Base-by-base conservation (phyloP, 2,113 vertebrate species). In the Proterorhinus semilunaris region DNA sequence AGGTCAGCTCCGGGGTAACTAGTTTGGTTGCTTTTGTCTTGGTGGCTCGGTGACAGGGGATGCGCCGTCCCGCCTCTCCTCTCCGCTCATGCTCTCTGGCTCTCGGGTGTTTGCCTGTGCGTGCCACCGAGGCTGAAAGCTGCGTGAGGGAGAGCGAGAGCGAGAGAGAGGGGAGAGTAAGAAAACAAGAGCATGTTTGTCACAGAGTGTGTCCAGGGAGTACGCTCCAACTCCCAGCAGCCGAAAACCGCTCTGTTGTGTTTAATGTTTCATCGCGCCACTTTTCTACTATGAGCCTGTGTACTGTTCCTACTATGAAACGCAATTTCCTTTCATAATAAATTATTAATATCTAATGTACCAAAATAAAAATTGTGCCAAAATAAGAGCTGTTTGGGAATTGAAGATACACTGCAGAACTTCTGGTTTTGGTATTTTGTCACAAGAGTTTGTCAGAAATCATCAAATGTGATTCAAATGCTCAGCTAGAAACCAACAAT, bases 21-120 rank as follows among this genome's bases (percentile, higher is more conserved):
- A 59, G 44, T 68, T 79, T 64, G 76, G 72, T 71, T 72, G 80
- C 75, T 83, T 79, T 86, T 85, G 84, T 90, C 82, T 86, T 74
- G 75, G 80, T 86, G 75, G 81, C 82, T 69, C 66, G 81, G 85
- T 85, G 77, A 83, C 84, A 76, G 11, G 71, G 76, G 82, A 91
- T 71, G 85, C 17, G 66, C 83, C 83, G 86, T 87, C 84, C 66
- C 75, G 83, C 83, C 85, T 77, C 83, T 78, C 66, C 49, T 77
- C 83, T 78, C 68, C 49, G 59, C 79, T 82, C 10, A 2, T 27
- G 69, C 68, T 75, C 74, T 62, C 66, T 75, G 50, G 62, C 59
- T 50, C 55, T 66, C 74, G 59, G 54, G 62, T 61, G 50, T 66
- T 62, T 16, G 36, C 52, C 51, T 63, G 82, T 69, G 75, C 15